Evolutionary conservation across 2,797 vertebrate species (phyloP).

Genomic region (Sebastes vulpes): DNA sequence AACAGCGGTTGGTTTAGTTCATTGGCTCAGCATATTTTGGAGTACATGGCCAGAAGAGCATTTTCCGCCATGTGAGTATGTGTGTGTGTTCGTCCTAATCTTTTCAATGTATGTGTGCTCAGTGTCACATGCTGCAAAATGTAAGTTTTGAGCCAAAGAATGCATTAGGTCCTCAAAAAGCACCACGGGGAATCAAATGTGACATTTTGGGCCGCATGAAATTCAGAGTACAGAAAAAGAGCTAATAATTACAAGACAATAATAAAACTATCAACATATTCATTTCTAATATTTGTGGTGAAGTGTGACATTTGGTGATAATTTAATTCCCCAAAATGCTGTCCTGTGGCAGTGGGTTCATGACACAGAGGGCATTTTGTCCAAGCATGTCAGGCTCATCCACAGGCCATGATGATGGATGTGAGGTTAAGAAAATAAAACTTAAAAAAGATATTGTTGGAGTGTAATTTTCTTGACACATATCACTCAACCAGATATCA

Average conservation of each 20-base stretch:
- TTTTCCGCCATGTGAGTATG: neutral
- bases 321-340: neutral
- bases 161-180: neutral
- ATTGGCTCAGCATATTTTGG: constrained; percentile 65
- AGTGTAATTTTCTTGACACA: neutral
- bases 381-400: neutral
- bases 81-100: neutral
- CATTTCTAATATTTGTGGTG: neutral
- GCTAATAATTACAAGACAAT: neutral
- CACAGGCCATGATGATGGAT: neutral
- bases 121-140: neutral
- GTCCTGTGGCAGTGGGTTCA: neutral
- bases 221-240: neutral
- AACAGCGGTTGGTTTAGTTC: constrained; percentile 54
- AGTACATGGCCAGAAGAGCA: constrained; percentile 42
- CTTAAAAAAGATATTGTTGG: neutral
- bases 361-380: neutral
- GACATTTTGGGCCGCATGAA: neutral
- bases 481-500: neutral
- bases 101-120: neutral
- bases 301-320: neutral
- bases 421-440: neutral
- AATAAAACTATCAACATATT: neutral
- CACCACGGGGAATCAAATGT: neutral
- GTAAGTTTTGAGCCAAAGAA: neutral